These are phyloP conservation scores for Cybosia mesomella DNA, from an alignment of 2,888 invertebrate species.

Conservation along the genomic window DNA sequence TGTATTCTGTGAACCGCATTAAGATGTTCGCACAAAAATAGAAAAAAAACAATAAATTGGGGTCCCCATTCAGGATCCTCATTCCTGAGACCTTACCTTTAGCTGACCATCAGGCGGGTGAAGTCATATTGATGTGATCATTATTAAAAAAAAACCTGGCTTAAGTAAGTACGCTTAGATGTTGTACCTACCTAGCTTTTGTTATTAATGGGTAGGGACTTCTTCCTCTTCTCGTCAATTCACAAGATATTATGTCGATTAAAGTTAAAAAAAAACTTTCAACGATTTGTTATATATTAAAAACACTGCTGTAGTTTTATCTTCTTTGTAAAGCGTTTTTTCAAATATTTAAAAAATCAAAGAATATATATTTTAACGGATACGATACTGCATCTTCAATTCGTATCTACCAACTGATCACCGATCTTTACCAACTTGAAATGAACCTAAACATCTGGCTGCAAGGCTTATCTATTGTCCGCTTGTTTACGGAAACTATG, in stretches of 20 bases:
- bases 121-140: too few species aligned
- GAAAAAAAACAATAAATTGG: too few species aligned
- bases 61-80: too few species aligned
- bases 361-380: not conserved
- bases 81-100: too few species aligned
- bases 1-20: too few species aligned
- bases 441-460: not conserved
- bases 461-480: not conserved
- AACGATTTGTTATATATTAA: not conserved
- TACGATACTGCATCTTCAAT: not conserved
- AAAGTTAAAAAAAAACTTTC: not conserved
- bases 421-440: too few species aligned
- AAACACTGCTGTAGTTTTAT: not conserved
- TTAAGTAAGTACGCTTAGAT: too few species aligned
- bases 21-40: too few species aligned
- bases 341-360: not conserved
- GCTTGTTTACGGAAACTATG: not conserved
- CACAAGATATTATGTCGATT: not conserved
- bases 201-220: too few species aligned
- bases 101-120: too few species aligned
- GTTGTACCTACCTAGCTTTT: too few species aligned
- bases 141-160: too few species aligned
- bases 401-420: not conserved
- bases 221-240: not conserved
- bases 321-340: not conserved